Percentiles rank a stretch among this genome's conserved stretches.
Conservation (phyloP, 1,140 invertebrate genomes). For the Drosophila orena region DNA sequence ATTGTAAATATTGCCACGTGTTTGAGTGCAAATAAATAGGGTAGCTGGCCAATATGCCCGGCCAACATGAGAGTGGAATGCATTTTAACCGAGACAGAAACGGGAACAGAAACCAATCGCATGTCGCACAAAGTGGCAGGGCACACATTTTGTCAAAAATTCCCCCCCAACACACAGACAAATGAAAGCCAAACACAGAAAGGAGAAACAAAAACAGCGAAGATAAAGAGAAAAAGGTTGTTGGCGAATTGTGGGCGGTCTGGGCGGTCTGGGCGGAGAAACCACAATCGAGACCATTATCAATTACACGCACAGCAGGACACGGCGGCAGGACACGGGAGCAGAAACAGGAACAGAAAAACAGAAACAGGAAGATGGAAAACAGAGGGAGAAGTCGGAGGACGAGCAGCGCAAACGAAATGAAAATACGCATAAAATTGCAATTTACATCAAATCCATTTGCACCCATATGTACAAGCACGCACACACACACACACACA, state of each 20-base stretch:
- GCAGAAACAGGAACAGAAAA: slow-evolving; percentile 11
- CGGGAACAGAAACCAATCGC: slow-evolving; percentile 1
- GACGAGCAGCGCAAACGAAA: slow-evolving; percentile 50
- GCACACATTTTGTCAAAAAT: slow-evolving; percentile 65
- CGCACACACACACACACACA: slow-evolving; percentile 29
- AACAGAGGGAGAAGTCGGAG: background rate
- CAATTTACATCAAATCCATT: slow-evolving; percentile 83
- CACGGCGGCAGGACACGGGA: slow-evolving; percentile 48
- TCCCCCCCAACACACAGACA: slow-evolving; percentile 30
- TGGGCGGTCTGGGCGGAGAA: slow-evolving; percentile 22
- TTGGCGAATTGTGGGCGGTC: background rate
- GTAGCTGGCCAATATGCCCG: background rate
- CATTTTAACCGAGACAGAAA: slow-evolving; percentile 3
- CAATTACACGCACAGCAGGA: slow-evolving; percentile 82
- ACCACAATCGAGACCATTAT: slow-evolving; percentile 83
- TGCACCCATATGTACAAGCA: slow-evolving; percentile 72
- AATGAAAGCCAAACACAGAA: slow-evolving; percentile 43
- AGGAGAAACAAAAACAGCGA: slow-evolving; percentile 55
- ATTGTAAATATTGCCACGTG: slow-evolving; percentile 64
- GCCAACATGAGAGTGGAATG: slow-evolving; percentile 59
- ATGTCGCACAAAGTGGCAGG: slow-evolving; percentile 52
- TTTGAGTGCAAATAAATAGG: slow-evolving; percentile 1
- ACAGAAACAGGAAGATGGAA: slow-evolving; percentile 4
- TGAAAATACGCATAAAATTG: slow-evolving; percentile 82
- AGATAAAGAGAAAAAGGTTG: slow-evolving; percentile 36